phyloP scores from a whole-genome alignment of 2,888 invertebrate genomes.

The Clunio marinus region DNA sequence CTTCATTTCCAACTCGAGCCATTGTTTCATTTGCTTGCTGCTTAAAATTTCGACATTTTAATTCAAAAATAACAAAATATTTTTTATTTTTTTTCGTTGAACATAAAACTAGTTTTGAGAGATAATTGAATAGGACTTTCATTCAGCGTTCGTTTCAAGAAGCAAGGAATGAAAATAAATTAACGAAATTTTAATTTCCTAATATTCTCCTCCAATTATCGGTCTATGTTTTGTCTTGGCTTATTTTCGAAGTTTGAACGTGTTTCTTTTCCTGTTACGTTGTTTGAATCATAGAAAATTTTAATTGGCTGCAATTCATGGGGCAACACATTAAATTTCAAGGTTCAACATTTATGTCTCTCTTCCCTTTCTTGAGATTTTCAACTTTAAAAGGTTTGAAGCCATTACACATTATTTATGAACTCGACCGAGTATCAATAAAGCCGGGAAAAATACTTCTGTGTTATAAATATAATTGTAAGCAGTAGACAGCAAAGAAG shows the following conservation, averaged over 20 bases:
- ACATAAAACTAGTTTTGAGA: not conserved
- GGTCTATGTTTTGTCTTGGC: slow-evolving; percentile 22
- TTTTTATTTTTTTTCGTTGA: slow-evolving; percentile 20
- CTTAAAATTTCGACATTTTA: slow-evolving; percentile 9
- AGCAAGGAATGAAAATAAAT: not conserved
- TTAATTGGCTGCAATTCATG: slow-evolving; percentile 39
- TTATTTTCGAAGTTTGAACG: slow-evolving; percentile 3
- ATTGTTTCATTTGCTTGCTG: not conserved
- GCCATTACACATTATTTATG: slow-evolving; percentile 37
- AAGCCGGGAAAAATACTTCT: not conserved
- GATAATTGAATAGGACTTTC: slow-evolving; percentile 38
- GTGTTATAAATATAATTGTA: slow-evolving; percentile 30
- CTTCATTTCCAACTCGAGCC: not conserved
- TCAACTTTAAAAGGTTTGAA: not conserved
- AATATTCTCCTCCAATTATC: slow-evolving; percentile 32
- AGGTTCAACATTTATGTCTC: not conserved
- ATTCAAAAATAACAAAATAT: slow-evolving; percentile 17
- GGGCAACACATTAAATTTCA: not conserved
- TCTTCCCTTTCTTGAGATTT: not conserved
- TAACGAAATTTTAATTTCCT: slow-evolving; percentile 26
- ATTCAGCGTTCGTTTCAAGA: not conserved
- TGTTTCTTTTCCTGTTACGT: not conserved
- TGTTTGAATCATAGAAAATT: slow-evolving; percentile 14
- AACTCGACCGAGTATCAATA: slow-evolving; percentile 17
- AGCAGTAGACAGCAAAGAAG: not conserved